Percentiles rank a stretch among this genome's conserved stretches.
These are phyloP conservation scores for Kryptolebias marmoratus DNA, from an alignment of 2,113 vertebrate genomes.

Conservation along the genomic window DNA sequence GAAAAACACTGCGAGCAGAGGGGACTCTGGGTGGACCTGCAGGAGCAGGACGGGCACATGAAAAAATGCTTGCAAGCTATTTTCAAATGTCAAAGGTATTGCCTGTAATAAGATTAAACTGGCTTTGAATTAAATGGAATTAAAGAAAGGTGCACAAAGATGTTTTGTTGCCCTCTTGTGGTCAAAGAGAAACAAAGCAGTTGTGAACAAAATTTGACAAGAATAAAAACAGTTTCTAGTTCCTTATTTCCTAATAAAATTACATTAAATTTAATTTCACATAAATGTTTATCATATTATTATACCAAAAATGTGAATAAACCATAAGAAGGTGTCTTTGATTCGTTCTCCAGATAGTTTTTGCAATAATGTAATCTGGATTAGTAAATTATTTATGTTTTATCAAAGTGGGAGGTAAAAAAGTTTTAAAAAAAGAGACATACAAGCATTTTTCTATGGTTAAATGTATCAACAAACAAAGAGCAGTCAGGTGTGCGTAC, in stretches of 20 bases:
- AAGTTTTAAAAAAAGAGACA: too few relatives aligned
- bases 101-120: conserved; percentile 57
- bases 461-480: background rate
- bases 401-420: too few relatives aligned
- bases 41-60: conserved; percentile 14
- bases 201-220: background rate
- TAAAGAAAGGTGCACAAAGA: background rate
- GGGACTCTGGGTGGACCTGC: background rate
- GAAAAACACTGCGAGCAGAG: conserved; percentile 17
- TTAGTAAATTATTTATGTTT: background rate
- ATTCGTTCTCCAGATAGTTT: background rate
- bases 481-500: conserved; percentile 58
- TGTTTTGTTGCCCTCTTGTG: conserved; percentile 50
- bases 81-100: conserved; percentile 64
- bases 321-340: background rate
- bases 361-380: background rate
- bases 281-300: background rate
- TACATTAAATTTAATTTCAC: background rate
- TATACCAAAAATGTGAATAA: background rate
- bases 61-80: conserved; percentile 32
- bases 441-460: background rate
- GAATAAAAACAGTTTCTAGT: too few relatives aligned
- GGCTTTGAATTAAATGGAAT: conserved; percentile 23
- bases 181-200: background rate
- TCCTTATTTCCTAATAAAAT: too few relatives aligned